Percentiles rank a stretch among this genome's conserved stretches.
phyloP scores from a whole-genome alignment of 23 tunicate species.

The Clavelina lepadiformis region DNA sequence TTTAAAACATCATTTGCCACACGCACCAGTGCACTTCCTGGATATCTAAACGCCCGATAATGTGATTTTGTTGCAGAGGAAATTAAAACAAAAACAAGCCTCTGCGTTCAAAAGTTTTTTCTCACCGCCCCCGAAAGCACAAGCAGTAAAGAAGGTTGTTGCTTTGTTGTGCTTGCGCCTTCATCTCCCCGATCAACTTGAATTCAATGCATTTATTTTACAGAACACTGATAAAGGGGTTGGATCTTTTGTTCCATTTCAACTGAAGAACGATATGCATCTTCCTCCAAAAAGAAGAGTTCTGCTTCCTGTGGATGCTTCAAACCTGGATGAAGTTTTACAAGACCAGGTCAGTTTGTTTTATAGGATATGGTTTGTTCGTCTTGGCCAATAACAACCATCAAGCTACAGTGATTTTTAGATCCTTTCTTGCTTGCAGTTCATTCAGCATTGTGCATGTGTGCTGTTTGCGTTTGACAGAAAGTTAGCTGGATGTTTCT shows the following conservation, averaged over 20 bases:
- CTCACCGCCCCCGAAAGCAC: constrained; percentile 30
- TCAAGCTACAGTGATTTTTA: too few species aligned
- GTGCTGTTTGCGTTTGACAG: too few species aligned
- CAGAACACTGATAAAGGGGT: constrained; percentile 19
- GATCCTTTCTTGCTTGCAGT: too few species aligned
- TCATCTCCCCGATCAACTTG: not conserved
- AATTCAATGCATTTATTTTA: not conserved
- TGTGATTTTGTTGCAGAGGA: constrained; percentile 29
- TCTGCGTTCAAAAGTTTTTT: constrained; percentile 64
- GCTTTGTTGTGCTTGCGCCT: not conserved
- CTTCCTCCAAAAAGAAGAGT: constrained; percentile 49
- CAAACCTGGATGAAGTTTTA: constrained; percentile 10
- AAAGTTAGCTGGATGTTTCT: too few species aligned
- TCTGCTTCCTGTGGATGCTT: not conserved
- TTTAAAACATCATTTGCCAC: not conserved
- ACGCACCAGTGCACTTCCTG: not conserved
- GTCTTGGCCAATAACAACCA: too few species aligned
- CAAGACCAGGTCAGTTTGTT: constrained; percentile 25
- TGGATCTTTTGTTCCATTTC: constrained; percentile 73
- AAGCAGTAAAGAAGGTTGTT: constrained; percentile 20
- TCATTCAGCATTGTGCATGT: too few species aligned
- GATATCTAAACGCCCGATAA: not conserved
- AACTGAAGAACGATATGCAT: constrained; percentile 55
- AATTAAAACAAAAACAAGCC: constrained; percentile 53
- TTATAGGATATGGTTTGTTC: too few species aligned